A percentile compares a stretch with the other conserved stretches of the same genome.
Conservation (phyloP, 2,888 invertebrate species). For the Eilema sororculum region DNA sequence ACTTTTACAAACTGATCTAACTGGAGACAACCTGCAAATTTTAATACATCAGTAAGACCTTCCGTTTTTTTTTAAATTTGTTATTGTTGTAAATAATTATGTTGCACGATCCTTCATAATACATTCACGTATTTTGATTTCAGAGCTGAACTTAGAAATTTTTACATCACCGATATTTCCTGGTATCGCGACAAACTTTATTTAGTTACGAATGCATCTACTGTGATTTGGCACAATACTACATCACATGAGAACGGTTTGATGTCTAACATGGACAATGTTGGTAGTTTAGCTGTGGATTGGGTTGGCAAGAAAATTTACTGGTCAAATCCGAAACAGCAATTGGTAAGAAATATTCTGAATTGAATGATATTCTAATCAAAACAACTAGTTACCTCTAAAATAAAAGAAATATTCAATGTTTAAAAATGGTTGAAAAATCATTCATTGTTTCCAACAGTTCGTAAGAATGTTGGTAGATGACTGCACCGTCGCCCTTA, state of each 20-base stretch:
- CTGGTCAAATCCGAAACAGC: slow-evolving; percentile 95
- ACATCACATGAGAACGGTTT: slow-evolving; percentile 86
- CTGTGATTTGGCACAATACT: slow-evolving; percentile 90
- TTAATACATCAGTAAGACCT: slow-evolving; percentile 86
- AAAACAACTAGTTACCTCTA: neutral
- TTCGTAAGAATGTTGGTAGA: too few species aligned
- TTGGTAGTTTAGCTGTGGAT: slow-evolving; percentile 94
- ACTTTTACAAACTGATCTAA: slow-evolving; percentile 92
- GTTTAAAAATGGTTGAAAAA: too few species aligned
- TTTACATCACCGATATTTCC: slow-evolving; percentile 90
- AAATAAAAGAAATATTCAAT: too few species aligned
- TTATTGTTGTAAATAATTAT: neutral
- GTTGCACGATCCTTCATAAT: neutral
- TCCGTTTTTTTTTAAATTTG: neutral
- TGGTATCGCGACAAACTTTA: slow-evolving; percentile 93
- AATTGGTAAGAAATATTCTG: slow-evolving; percentile 88
- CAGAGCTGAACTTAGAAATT: slow-evolving; percentile 84
- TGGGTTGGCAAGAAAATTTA: slow-evolving; percentile 96
- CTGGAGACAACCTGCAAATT: slow-evolving; percentile 91
- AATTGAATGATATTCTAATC: neutral
- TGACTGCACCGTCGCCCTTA: too few species aligned
- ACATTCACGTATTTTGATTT: slow-evolving; percentile 18
- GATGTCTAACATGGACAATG: slow-evolving; percentile 90
- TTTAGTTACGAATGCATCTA: slow-evolving; percentile 91
- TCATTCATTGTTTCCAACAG: too few species aligned